Evolutionary conservation across 2,888 invertebrate species (phyloP).

Genomic region (Sesia bembeciformis): DNA sequence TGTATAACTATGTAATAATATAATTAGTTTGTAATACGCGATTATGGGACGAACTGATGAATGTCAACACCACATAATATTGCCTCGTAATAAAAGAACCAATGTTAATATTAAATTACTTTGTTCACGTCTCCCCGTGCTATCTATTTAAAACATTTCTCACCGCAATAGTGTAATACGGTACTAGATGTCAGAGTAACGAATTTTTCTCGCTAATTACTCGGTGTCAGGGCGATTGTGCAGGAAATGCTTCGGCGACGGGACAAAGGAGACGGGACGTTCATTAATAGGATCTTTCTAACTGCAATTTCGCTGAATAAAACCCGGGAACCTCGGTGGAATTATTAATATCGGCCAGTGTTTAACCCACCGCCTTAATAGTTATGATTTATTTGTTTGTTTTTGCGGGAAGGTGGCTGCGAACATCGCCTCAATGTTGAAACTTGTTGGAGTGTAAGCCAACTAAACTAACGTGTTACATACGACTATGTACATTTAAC

Average conservation of each 20-base stretch:
- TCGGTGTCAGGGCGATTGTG: slow-evolving; percentile 69
- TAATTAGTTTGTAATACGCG: no score
- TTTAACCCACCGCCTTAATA: slow-evolving; percentile 50
- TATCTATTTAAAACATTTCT: slow-evolving; percentile 7
- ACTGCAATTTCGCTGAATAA: slow-evolving; percentile 70
- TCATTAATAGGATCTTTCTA: slow-evolving; percentile 73
- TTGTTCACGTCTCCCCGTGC: not conserved
- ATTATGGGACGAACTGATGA: no score
- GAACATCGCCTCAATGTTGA: not conserved
- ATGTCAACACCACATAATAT: not conserved
- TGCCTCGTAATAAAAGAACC: no score
- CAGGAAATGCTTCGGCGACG: slow-evolving; percentile 57
- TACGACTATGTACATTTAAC: no score
- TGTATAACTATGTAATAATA: no score
- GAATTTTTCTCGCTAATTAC: slow-evolving; percentile 73
- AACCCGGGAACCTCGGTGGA: slow-evolving; percentile 46
- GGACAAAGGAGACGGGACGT: slow-evolving; percentile 67
- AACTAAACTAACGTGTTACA: no score
- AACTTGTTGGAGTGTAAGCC: no score
- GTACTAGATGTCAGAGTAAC: slow-evolving; percentile 50
- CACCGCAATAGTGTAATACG: slow-evolving; percentile 45
- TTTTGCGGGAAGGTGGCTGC: slow-evolving; percentile 4
- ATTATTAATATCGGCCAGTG: slow-evolving; percentile 67
- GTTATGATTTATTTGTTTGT: slow-evolving; percentile 56
- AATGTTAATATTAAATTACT: not conserved